Evolutionary conservation across 1,140 invertebrate genomes (phyloP).

Genomic region (Formica exsecta): DNA sequence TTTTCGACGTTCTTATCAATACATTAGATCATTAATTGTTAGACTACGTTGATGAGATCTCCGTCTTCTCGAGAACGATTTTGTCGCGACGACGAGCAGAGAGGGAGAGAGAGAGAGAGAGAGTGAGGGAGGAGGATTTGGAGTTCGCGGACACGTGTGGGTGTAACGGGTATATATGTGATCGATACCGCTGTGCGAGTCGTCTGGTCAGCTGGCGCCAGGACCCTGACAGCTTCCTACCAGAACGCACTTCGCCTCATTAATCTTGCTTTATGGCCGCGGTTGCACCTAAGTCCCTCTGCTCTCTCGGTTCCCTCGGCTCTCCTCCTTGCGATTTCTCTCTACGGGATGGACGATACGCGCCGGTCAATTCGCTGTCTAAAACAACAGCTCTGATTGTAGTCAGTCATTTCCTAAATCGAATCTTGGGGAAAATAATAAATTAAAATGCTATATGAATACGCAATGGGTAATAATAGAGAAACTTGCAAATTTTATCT

Average conservation of each 20-base stretch:
- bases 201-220: conserved; percentile 78
- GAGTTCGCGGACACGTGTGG: conserved; percentile 32
- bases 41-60: conserved; percentile 32
- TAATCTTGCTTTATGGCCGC: conserved; percentile 77
- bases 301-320: conserved; percentile 31
- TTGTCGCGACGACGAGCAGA: neutral
- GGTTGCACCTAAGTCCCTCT: conserved; percentile 73
- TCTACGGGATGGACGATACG: neutral
- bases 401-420: conserved; percentile 2
- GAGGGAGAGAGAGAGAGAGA: neutral
- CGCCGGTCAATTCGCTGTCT: conserved; percentile 20
- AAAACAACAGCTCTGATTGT: conserved; percentile 24
- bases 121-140: conserved; percentile 32
- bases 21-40: conserved; percentile 39
- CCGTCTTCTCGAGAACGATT: neutral
- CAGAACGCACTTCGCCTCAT: conserved; percentile 78
- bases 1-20: conserved; percentile 9
- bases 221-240: conserved; percentile 73
- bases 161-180: conserved; percentile 43
- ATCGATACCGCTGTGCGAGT: conserved; percentile 56
- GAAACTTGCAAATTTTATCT: neutral
- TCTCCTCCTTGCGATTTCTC: conserved; percentile 48
- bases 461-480: neutral
- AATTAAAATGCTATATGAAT: neutral
- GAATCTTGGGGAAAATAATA: neutral